These are phyloP conservation scores for Catharus minimus DNA, from an alignment of 2,113 vertebrate genomes.

Conservation along the genomic window DNA sequence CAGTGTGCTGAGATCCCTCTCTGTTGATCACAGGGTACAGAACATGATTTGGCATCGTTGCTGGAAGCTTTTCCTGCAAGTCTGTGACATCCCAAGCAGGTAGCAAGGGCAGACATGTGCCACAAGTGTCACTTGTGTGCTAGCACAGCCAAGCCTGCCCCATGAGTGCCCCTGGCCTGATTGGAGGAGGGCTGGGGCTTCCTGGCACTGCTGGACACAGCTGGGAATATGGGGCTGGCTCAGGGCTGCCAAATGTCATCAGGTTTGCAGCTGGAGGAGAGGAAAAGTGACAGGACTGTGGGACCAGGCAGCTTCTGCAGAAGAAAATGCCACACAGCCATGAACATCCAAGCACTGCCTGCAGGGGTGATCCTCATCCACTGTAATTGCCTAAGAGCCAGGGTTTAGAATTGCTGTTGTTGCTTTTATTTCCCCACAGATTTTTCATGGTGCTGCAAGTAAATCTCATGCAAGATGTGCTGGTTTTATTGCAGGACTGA, in stretches of 20 bases:
- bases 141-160: not conserved
- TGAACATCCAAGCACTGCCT: not conserved
- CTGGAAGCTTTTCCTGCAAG: not conserved
- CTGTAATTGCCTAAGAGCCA: rapidly evolving
- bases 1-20: rapidly evolving
- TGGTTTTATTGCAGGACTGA: not conserved
- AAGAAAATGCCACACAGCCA: not conserved
- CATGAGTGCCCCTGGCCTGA: rapidly evolving
- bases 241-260: not conserved
- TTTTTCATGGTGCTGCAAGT: not conserved
- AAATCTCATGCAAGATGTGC: not conserved
- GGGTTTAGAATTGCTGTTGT: not conserved
- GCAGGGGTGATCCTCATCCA: not conserved
- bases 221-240: not conserved
- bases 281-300: not conserved
- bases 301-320: not conserved
- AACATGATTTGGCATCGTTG: rapidly evolving
- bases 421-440: not conserved
- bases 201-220: not conserved
- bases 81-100: not conserved
- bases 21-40: not conserved
- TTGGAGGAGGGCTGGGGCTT: rapidly evolving
- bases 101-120: not conserved
- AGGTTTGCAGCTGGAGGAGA: not conserved
- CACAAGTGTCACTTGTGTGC: not conserved